Base-by-base conservation (phyloP, 2,113 vertebrate species). In the Nothocercus nigrocapillus region DNA sequence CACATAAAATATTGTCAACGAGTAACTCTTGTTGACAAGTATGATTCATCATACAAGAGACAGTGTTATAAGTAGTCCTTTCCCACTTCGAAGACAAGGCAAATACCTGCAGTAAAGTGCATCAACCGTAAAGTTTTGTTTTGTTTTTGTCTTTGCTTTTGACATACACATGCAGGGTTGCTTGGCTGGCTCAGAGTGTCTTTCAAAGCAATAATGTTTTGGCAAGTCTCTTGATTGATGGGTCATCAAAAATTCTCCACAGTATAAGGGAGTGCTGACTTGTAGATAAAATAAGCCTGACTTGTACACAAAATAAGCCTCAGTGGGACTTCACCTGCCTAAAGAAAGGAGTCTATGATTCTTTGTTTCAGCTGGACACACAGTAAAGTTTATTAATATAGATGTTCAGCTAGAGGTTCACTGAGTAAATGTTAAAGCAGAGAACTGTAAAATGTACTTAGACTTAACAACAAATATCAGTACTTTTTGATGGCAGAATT, bases 391-490 rank as follows among this genome's bases (percentile, higher is more conserved):
- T 90, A 89, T 34, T 62, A 63, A 76, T 83, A 83, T 40, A 76
- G 69, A 74, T 68, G 54, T 85, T 75, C 69, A 81, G 36, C 30
- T 81, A 28, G 25, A 80, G 27, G 53, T 83, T 87, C 78, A 49
- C 62, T 94, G 62, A 28, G 34, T 79, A 95, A 90, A 95, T 86
- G 82, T 79, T 87, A 90, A 83, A 79, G 90, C 72, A 64, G n/a
- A 28, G 82, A 79, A 86, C 67, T 82, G 62, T 54, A 75, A 90
- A 86, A 92, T 64, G 44, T 44, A 86, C 73, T 87, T 74, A 87
- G 58, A 83, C 73, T 51, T 87, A 80, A 75, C 73, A 87, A 79
- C 49, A 95, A 93, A 95, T 87, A 90, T n/a, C 78, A 80, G 13
- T 70, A 58, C 19, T 87, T 30, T 90, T 87, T 87, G 63, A 90